Conservation (phyloP, 2,797 vertebrate species). For the Paratrypauchen microcephalus region DNA sequence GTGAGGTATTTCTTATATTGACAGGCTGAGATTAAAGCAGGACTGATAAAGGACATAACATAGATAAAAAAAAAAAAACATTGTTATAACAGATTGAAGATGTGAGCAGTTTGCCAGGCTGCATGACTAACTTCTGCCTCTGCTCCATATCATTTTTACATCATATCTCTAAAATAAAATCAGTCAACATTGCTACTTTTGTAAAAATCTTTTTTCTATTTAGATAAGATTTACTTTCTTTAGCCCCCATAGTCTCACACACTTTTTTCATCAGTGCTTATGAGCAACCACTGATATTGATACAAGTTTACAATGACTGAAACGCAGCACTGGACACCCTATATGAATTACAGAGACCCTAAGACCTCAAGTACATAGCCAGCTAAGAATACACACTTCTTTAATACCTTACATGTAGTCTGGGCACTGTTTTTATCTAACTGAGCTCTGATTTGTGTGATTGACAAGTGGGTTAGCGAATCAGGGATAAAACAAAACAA, state of each 20-base stretch:
- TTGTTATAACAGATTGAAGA: conserved; percentile 55
- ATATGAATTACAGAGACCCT: too few relatives aligned
- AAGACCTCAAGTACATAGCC: too few relatives aligned
- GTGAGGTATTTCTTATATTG: conserved; percentile 55
- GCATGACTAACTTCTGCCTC: conserved; percentile 58
- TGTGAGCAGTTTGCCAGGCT: conserved; percentile 42
- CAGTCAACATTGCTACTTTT: conserved; percentile 27
- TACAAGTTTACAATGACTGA: neutral
- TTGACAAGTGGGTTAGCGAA: too few relatives aligned
- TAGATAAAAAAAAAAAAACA: conserved; percentile 42
- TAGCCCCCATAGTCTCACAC: neutral
- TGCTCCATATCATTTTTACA: conserved; percentile 50
- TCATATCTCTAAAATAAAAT: conserved; percentile 44
- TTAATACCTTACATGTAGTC: too few relatives aligned
- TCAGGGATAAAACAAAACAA: too few relatives aligned
- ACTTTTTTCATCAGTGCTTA: neutral
- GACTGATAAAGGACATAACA: conserved; percentile 54
- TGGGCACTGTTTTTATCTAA: too few relatives aligned
- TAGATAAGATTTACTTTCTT: neutral
- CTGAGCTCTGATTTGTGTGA: too few relatives aligned
- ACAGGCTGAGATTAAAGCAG: conserved; percentile 62
- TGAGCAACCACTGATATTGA: neutral
- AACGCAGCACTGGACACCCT: neutral
- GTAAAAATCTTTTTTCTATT: neutral
- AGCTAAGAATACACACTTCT: too few relatives aligned